A percentile compares a stretch with the other conserved stretches of the same genome.
phyloP scores from a whole-genome alignment of 1,140 invertebrate genomes.

The Lethrus apterus region DNA sequence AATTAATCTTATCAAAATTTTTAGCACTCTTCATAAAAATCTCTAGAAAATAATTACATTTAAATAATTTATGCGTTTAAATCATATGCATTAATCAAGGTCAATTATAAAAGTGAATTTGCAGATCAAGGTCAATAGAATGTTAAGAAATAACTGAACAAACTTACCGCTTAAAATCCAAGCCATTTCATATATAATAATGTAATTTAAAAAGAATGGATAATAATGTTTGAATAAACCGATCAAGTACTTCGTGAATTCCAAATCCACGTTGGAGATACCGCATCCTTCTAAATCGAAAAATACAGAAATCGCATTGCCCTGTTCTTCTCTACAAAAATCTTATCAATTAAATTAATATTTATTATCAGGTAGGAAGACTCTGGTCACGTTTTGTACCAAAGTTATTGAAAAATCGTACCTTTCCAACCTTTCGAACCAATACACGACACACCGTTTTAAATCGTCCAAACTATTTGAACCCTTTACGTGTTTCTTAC shows the following conservation, averaged over 20 bases:
- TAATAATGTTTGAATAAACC: conserved; percentile 84
- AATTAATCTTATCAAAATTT: too few species aligned
- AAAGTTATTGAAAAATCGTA: conserved; percentile 32
- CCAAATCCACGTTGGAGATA: conserved; percentile 81
- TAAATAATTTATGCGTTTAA: too few species aligned
- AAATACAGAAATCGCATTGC: conserved; percentile 73
- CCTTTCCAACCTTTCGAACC: conserved; percentile 79
- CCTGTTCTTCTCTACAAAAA: conserved; percentile 57
- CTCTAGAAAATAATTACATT: too few species aligned
- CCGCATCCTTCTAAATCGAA: conserved; percentile 87
- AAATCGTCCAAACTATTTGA: conserved; percentile 63
- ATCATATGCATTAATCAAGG: too few species aligned
- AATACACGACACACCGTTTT: conserved; percentile 78
- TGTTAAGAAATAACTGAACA: too few species aligned
- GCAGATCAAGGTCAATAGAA: too few species aligned
- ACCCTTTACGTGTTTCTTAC: conserved; percentile 70
- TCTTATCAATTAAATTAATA: conserved; percentile 9
- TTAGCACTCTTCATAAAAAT: too few species aligned
- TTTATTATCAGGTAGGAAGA: too few species aligned
- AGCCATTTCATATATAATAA: conserved; percentile 89
- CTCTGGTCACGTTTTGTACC: background rate
- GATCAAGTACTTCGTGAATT: conserved; percentile 78
- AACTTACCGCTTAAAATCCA: conserved; percentile 86
- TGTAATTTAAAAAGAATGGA: conserved; percentile 83
- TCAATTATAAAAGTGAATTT: too few species aligned